phyloP scores from a whole-genome alignment of 2,888 invertebrate species.

The Amiota mariae region DNA sequence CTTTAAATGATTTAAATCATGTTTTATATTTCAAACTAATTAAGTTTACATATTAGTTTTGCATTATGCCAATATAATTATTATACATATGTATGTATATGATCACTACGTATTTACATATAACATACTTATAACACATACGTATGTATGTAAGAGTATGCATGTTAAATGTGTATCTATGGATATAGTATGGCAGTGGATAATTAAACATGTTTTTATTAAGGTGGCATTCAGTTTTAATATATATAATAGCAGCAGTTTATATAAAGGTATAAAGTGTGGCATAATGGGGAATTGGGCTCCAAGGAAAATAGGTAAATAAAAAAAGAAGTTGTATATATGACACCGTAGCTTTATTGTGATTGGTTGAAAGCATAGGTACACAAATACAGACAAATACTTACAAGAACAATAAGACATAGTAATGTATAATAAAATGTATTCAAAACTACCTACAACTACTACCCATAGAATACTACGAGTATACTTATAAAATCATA shows the following conservation, averaged over 20 bases:
- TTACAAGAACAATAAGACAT: conserved; percentile 3
- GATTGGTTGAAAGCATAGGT: conserved; percentile 69
- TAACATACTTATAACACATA: no score
- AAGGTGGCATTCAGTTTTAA: conserved; percentile 33
- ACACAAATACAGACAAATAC: conserved; percentile 34
- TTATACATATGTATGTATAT: no score
- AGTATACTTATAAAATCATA: neutral
- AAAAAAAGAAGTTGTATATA: conserved; percentile 63
- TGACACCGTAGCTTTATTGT: conserved; percentile 72
- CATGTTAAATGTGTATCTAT: no score
- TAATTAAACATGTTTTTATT: neutral
- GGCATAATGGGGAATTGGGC: neutral
- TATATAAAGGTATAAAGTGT: neutral
- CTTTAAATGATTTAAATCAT: no score
- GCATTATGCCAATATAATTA: no score
- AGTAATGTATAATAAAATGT: neutral
- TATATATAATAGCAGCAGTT: conserved; percentile 11
- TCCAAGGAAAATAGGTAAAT: conserved; percentile 44
- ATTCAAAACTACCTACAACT: neutral
- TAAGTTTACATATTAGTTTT: no score
- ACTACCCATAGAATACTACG: neutral
- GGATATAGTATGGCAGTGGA: no score
- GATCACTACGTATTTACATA: no score
- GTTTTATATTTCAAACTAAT: no score
- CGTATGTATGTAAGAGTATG: no score